phyloP scores from a whole-genome alignment of 2,797 vertebrate species.

The Myotis myotis region DNA sequence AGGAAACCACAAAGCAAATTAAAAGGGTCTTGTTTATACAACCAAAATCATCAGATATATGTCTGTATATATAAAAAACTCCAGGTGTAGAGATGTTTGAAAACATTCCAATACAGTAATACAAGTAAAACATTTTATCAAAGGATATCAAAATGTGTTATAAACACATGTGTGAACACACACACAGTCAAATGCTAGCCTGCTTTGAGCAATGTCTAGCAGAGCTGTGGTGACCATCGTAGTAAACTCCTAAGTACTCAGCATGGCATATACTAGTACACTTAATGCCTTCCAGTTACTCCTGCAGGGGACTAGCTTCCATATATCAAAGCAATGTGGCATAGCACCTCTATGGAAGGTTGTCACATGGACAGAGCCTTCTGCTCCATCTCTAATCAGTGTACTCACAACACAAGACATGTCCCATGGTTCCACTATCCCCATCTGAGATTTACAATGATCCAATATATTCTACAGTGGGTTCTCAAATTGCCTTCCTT shows the following conservation, averaged over 20 bases:
- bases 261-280: not conserved
- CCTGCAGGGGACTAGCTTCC: not conserved
- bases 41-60: constrained; percentile 8
- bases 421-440: not conserved
- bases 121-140: constrained; percentile 63
- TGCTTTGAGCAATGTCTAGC: not conserved
- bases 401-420: not conserved
- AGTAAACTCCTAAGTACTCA: not conserved
- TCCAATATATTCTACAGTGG: not conserved
- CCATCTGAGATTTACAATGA: not conserved
- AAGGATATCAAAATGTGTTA: constrained; percentile 54
- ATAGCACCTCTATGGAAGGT: not conserved
- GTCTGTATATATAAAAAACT: not conserved
- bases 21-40: constrained; percentile 59
- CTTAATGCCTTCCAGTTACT: not conserved
- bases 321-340: not conserved
- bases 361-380: not conserved
- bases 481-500: not conserved
- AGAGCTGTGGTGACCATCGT: not conserved
- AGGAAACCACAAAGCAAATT: constrained; percentile 40
- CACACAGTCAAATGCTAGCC: constrained; percentile 37
- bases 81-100: constrained; percentile 32
- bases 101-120: constrained; percentile 56
- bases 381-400: not conserved
- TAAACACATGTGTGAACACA: constrained; percentile 51